Evolutionary conservation across 2,888 invertebrate genomes (phyloP), one percentile per base, ranked within the genome.

Genomic region (Pedicia rivosa): DNA sequence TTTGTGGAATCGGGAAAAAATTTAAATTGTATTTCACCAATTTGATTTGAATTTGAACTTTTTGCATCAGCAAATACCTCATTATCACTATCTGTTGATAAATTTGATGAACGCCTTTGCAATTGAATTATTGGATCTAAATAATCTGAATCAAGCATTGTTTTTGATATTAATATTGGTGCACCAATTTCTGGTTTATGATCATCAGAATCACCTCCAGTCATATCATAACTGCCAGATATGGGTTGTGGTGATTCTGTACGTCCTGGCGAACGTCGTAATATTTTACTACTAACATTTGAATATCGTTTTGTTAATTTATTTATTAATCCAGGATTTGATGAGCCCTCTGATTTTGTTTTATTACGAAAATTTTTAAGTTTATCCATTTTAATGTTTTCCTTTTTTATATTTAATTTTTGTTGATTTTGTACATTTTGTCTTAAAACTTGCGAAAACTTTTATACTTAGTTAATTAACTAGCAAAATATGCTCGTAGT

Each of bases 151-250:
- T 59, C 57, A 40, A 61, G 37, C 1, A 55, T 56, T 12, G 61
- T 61, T 3, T 58, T 58, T 5, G 60, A 61, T 43, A 61, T 60
- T 9, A 61, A 31, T 3, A 61, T 42, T 2, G 60, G 60, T 5
- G 59, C 60, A 6, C 60, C 60, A 17, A 61, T 61, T 43, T 61
- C 60, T 14, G 56, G 42, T 5, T 56, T 55, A 45, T 59, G 57
- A 45, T 60, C 60, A 10, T 59, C 60, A 2, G 41, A 43, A 29
- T 55, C 46, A 31, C 50, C 44, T 7, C 60, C 60, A 13, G 53
- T 57, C 60, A 61, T 61, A 42, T 61, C 54, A 44, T 61, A 61
- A 40, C 60, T 60, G 25, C 59, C 61, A 0, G 52, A 52, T 4
- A 50, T 25, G 15, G 25, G 35, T 35, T 25, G 25, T 25, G 25